These are phyloP conservation scores for Semnopithecus entellus DNA, from an alignment of 2,113 vertebrate genomes.

Conservation along the genomic window DNA sequence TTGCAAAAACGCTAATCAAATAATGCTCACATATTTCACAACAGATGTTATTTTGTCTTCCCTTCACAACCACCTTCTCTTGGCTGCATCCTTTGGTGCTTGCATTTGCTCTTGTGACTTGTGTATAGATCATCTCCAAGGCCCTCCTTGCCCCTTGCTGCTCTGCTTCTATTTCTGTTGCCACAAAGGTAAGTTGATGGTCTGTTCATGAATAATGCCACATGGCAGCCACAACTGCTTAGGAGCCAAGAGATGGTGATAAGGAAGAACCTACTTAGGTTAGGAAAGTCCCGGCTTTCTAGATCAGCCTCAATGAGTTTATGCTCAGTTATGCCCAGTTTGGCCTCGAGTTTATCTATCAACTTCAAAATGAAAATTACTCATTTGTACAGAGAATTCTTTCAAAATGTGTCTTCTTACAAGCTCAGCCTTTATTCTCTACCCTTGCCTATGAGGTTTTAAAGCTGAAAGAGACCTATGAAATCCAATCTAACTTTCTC, in stretches of 20 bases:
- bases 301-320: not conserved
- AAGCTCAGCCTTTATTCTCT: not conserved
- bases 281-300: not conserved
- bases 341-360: not conserved
- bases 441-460: not conserved
- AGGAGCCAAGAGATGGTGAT: not conserved
- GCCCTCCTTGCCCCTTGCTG: not conserved
- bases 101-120: not conserved
- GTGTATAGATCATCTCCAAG: not conserved
- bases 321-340: not conserved
- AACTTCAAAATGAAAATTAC: constrained; percentile 38
- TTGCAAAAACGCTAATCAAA: not conserved
- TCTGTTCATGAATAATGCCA: not conserved
- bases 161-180: not conserved
- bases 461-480: not conserved
- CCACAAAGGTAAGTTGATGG: not conserved
- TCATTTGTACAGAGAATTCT: not conserved
- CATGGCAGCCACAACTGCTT: not conserved
- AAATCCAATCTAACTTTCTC: not conserved
- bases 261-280: not conserved
- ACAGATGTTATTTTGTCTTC: not conserved
- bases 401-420: not conserved
- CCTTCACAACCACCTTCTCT: not conserved
- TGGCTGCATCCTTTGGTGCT: not conserved
- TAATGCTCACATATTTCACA: not conserved